Evolutionary conservation across 2,888 invertebrate genomes (phyloP).

Genomic region (Periphyllus acericola): DNA sequence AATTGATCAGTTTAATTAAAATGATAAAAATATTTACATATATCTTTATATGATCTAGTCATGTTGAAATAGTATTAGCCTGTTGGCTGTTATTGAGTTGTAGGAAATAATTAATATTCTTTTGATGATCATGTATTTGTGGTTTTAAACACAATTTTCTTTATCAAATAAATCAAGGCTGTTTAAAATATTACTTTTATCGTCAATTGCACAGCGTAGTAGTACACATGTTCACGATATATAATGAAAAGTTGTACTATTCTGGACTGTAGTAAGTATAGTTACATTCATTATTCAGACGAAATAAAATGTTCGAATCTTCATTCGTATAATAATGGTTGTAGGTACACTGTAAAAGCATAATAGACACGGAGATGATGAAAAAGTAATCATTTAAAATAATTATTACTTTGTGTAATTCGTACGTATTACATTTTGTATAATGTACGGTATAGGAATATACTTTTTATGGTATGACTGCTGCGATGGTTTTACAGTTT

Average conservation of each 20-base stretch:
- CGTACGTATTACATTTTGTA: not conserved
- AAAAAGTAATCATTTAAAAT: not conserved
- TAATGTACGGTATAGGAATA: not conserved
- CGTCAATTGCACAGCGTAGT: too few relatives aligned
- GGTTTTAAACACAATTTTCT: too few relatives aligned
- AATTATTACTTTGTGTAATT: conserved; percentile 8
- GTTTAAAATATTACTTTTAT: too few relatives aligned
- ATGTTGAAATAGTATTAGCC: not conserved
- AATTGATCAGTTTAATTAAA: conserved; percentile 1
- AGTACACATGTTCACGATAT: too few relatives aligned
- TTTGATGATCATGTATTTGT: too few relatives aligned
- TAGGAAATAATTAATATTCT: too few relatives aligned
- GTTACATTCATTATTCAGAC: not conserved
- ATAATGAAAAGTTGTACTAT: too few relatives aligned
- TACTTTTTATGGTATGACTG: conserved; percentile 28
- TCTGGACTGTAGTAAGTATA: too few relatives aligned
- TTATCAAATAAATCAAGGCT: too few relatives aligned
- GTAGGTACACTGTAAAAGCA: not conserved
- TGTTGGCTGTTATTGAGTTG: too few relatives aligned
- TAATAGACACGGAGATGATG: not conserved
- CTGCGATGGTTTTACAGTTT: conserved; percentile 36
- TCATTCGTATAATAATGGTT: not conserved
- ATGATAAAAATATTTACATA: too few relatives aligned
- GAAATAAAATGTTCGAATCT: not conserved
- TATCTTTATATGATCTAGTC: too few relatives aligned